Percentiles rank a stretch among this genome's conserved stretches.
Evolutionary conservation across 2,113 vertebrate species (phyloP).

Genomic region (Spheniscus mendiculus): DNA sequence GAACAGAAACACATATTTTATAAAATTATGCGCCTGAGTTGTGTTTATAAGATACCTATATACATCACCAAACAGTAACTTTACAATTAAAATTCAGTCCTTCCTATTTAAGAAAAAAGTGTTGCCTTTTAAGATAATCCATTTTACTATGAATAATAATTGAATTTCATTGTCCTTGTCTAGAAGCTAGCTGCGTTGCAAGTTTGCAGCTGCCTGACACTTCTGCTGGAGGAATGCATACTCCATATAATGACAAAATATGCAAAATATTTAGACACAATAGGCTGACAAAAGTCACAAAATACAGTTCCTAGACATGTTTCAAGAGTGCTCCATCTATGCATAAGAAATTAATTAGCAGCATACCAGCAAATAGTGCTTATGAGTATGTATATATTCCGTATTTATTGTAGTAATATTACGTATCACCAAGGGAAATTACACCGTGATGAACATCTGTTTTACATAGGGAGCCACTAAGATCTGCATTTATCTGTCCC

Average conservation of each 20-base stretch:
- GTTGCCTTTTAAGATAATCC: not conserved
- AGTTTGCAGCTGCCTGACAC: not conserved
- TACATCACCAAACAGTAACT: not conserved
- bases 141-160: not conserved
- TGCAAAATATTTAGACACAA: not conserved
- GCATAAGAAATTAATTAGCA: conserved; percentile 9
- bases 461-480: not conserved
- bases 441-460: conserved; percentile 55
- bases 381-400: not conserved
- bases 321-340: not conserved
- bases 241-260: not conserved
- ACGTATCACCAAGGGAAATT: conserved; percentile 17
- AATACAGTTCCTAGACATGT: not conserved
- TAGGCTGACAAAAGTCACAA: not conserved
- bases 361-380: not conserved
- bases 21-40: not conserved
- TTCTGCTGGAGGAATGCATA: not conserved
- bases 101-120: not conserved
- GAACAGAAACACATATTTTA: not conserved
- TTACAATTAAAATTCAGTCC: not conserved
- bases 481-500: conserved; percentile 14
- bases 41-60: not conserved
- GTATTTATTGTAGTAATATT: conserved; percentile 53
- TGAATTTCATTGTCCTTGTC: not conserved
- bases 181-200: not conserved